phyloP scores from a whole-genome alignment of 1,140 invertebrate species.

The Euwallacea similis region DNA sequence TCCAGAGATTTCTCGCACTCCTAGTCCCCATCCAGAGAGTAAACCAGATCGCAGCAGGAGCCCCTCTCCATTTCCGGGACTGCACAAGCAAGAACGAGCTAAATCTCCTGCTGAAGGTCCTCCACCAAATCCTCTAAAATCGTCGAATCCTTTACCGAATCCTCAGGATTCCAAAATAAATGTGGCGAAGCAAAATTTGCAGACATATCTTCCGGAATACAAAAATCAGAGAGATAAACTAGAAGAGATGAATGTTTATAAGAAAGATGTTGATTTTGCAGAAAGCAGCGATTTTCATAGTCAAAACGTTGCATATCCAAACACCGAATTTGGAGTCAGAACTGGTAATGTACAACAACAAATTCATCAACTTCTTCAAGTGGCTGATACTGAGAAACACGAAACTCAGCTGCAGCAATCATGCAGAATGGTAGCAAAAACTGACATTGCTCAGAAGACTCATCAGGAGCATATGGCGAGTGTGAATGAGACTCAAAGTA shows the following conservation, averaged over 20 bases:
- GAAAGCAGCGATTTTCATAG: constrained; percentile 5
- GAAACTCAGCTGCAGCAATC: constrained; percentile 13
- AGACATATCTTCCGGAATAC: constrained; percentile 48
- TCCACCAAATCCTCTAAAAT: constrained; percentile 61
- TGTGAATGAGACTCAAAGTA: constrained; percentile 38
- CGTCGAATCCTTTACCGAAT: constrained; percentile 39
- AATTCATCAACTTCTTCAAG: constrained; percentile 30
- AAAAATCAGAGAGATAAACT: constrained; percentile 38
- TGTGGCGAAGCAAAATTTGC: constrained; percentile 46
- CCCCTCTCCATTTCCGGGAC: constrained; percentile 50
- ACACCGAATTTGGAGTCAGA: neutral
- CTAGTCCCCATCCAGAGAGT: constrained; percentile 55
- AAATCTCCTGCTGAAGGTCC: constrained; percentile 63
- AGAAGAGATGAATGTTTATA: constrained; percentile 25
- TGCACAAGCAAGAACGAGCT: constrained; percentile 31
- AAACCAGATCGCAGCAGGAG: constrained; percentile 45
- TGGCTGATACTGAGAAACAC: constrained; percentile 24
- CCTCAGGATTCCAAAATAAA: constrained; percentile 42
- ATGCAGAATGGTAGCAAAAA: constrained; percentile 16
- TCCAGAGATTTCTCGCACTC: constrained; percentile 60
- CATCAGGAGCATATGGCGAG: constrained; percentile 41
- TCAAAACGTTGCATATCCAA: constrained; percentile 30
- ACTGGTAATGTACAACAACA: constrained; percentile 32
- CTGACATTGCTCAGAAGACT: constrained; percentile 37
- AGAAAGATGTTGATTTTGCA: constrained; percentile 12